These are phyloP conservation scores for Synodontis membranacea DNA, from an alignment of 2,113 vertebrate genomes.

Conservation along the genomic window DNA sequence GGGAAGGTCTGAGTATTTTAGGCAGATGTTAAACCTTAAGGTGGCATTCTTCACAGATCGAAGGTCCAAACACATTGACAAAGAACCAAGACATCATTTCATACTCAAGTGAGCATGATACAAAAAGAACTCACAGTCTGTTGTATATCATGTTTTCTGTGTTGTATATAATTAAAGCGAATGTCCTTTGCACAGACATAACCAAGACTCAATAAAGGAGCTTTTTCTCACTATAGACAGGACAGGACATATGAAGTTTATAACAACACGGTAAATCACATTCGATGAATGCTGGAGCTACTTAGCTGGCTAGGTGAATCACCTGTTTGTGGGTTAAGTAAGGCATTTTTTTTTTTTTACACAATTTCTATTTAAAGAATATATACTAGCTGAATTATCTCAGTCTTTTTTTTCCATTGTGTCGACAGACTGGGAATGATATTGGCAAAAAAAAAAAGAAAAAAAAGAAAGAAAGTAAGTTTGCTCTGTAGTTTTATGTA, in stretches of 20 bases:
- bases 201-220: conserved; percentile 1
- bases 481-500: neutral
- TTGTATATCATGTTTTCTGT: neutral
- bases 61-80: neutral
- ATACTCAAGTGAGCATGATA: conserved; percentile 1
- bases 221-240: conserved; percentile 3
- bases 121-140: conserved; percentile 13
- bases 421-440: neutral
- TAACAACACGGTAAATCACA: conserved; percentile 19
- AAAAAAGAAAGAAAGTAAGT: no score
- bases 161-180: neutral
- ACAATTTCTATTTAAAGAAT: conserved; percentile 6
- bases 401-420: neutral
- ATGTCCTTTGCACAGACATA: neutral
- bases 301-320: conserved; percentile 4
- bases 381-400: neutral
- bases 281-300: conserved; percentile 23
- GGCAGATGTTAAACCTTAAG: neutral
- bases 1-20: neutral
- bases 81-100: conserved; percentile 1
- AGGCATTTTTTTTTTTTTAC: conserved; percentile 37
- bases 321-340: conserved; percentile 22
- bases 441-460: neutral
- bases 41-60: conserved; percentile 3
- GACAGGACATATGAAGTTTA: neutral